A percentile compares a stretch with the other conserved stretches of the same genome.
phyloP scores from a whole-genome alignment of 2,113 vertebrate genomes.

The Muntiacus reevesi region DNA sequence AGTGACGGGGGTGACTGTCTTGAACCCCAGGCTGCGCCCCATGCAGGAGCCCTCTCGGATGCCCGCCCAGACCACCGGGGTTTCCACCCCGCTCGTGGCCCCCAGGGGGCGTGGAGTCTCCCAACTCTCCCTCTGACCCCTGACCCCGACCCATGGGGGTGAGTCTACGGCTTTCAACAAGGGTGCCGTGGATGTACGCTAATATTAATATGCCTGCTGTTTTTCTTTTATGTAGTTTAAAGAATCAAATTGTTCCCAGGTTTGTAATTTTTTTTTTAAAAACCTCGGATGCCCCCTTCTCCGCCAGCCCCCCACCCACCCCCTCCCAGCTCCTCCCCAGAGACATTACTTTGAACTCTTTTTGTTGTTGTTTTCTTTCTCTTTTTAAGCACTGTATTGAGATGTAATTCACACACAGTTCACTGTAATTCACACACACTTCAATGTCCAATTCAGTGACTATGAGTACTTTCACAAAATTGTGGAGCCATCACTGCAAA shows the following conservation, averaged over 20 bases:
- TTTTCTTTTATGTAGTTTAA: not conserved
- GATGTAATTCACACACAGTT: not conserved
- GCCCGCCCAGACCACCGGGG: not conserved
- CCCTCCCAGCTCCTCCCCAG: not conserved
- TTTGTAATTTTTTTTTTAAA: not conserved
- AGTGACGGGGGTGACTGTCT: not conserved
- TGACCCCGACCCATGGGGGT: no score
- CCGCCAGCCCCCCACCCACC: not conserved
- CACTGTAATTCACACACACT: not conserved
- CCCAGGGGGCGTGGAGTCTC: not conserved
- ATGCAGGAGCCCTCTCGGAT: not conserved
- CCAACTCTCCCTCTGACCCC: not conserved
- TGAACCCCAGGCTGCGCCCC: not conserved
- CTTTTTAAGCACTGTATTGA: not conserved
- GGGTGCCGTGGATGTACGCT: fast-evolving
- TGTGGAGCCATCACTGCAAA: not conserved
- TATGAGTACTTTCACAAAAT: not conserved
- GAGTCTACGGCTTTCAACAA: not conserved
- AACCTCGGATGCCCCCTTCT: not conserved
- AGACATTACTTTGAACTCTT: not conserved
- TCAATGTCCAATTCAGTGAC: not conserved
- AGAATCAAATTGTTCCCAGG: not conserved
- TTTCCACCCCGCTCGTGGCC: not conserved
- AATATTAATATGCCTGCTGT: not conserved
- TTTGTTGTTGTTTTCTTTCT: not conserved